Evolutionary conservation across 92 coral and sea anemone species (phyloP), one percentile per base, ranked within the genome.

Genomic region (Diadumene lineata): DNA sequence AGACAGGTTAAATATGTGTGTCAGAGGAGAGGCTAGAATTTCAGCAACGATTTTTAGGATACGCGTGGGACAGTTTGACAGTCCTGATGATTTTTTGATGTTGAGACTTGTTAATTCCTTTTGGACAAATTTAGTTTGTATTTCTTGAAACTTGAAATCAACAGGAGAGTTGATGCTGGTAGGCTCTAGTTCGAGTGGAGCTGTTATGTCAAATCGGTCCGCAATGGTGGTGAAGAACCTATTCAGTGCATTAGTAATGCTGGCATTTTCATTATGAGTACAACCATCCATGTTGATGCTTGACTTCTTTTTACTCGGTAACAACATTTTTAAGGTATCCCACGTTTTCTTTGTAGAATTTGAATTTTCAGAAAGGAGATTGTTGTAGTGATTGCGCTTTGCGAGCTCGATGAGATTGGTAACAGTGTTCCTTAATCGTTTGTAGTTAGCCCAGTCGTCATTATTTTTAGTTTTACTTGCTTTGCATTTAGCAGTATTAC

Each of bases 21-120:
- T 68, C 16, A 82, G 63, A 46, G 74, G 84, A 17, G 82, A 13
- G 34, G 86, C 90, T 13, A 81, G 19, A 56, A 50, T 34, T 19
- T 76, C 69, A 65, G 91, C 83, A 29, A 78, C 81, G 65, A 21
- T 44, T 63, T 82, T 86, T 24, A 86, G 67, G 13, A 86, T 31
- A 72, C 84, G 84, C 2, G 87, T 26, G 44, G 43, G 91, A 69
- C 64, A 70, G 43, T 86, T 16, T 31, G 1, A 50, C 53, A 82
- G 64, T 38, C 82, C 84, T 50, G 84, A 86, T 24, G 91, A 77
- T 31, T 81, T 86, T 19, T 61, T 81, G 1, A 81, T 62, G n/a
- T 55, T 48, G 44, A 81, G 23, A 4, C 76, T 43, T 24, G 76
- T 69, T 4, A 86, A 44, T 28, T 76, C 71, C 24, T 82, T 86